Evolutionary conservation across 2,888 invertebrate species (phyloP), one percentile per base, ranked within the genome.

Genomic region (Scaptomyza tumidula): DNA sequence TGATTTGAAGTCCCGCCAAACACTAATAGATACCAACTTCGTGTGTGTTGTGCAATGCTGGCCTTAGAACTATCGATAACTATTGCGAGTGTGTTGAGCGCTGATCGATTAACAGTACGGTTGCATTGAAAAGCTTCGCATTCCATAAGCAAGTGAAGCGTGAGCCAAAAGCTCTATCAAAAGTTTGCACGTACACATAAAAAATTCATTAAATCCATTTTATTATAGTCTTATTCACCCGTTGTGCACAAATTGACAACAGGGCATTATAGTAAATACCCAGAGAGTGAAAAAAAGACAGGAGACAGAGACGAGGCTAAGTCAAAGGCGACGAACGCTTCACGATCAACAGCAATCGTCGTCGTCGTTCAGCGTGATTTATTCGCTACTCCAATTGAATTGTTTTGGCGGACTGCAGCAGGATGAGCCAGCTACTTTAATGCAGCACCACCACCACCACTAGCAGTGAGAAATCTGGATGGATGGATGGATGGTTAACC

Each of bases 341-440:
- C 89, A 80, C 86, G 84, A 83, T 80, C 75, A 75, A 49, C 50
- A 46, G 61, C 75, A 75, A 49, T 50, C 44, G 61, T 56, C 71
- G 45, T 50, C 44, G 60, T 56, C 71, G 53, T 49, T 73, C 79
- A 78, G 78, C 83, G 91, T 91, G 91, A 91, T 91, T 92, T 92
- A 92, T 92, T 90, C 90, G 90, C 91, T 90, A 90, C 90, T 91
- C 89, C 90, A 90, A 91, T 92, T 91, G 91, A 91, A 92, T 92
- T 91, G 92, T 91, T 92, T 90, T 90, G 88, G 90, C 89, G 86
- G 86, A 78, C 49, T 53, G 54, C 59, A 29, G 75, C 41, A 41
- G 41, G 62, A 49, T 60, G 29, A 44, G 24, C 57, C 24, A 24
- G 49, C 49, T 31, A 41, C 41, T 41, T 39, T 4, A 39, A 39